Evolutionary conservation across 2,113 vertebrate species (phyloP).

Genomic region (Pomatorhinus ruficollis): DNA sequence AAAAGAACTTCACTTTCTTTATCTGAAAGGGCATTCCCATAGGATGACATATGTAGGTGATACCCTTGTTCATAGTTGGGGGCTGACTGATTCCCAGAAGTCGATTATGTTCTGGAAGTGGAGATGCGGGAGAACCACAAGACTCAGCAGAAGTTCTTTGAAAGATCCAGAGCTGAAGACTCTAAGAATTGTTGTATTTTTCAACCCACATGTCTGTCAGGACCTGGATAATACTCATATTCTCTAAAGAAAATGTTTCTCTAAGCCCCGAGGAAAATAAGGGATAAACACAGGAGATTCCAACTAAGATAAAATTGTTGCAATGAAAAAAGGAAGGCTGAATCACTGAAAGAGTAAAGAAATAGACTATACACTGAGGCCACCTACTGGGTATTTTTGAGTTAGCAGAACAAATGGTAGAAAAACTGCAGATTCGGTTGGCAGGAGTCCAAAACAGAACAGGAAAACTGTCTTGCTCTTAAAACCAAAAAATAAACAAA

Average conservation of each 20-base stretch:
- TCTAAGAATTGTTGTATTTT: not conserved
- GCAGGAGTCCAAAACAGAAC: not conserved
- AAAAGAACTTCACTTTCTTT: not conserved
- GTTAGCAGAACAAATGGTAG: not conserved
- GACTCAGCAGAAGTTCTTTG: not conserved
- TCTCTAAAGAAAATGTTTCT: not conserved
- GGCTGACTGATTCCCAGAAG: not conserved
- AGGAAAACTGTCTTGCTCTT: not conserved
- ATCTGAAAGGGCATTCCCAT: not conserved
- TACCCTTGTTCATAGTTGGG: accelerated
- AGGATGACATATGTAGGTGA: not conserved
- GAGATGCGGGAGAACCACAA: not conserved
- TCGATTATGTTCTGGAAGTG: not conserved
- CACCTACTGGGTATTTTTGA: conserved; percentile 48
- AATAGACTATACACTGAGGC: conserved; percentile 44
- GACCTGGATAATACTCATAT: not conserved
- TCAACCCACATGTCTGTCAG: not conserved
- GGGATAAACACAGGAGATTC: not conserved
- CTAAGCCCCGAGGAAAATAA: not conserved
- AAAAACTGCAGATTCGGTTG: not conserved
- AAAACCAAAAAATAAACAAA: not conserved
- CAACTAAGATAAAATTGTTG: not conserved
- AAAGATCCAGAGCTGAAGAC: not conserved
- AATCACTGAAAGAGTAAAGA: not conserved
- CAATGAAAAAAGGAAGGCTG: not conserved